Evolutionary conservation across 2,797 vertebrate genomes (phyloP), one percentile per base, ranked within the genome.

Genomic region (Acrocephalus scirpaceus): DNA sequence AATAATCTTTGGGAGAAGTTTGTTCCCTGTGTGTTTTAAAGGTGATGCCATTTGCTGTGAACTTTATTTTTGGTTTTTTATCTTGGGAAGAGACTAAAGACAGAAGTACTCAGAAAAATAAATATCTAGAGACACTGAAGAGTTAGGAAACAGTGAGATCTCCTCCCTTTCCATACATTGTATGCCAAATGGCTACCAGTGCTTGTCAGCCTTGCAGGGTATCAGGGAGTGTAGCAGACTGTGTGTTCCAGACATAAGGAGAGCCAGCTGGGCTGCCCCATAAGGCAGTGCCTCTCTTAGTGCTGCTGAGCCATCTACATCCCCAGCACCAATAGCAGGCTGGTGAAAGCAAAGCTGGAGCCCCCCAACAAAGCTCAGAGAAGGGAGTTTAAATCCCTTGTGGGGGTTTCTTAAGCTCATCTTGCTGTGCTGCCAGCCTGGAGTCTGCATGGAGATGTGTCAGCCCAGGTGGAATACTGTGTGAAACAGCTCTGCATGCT

Each of bases 261-360:
- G 38, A 85, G 50, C 69, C 92, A 95, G 90, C 84, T 95, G 93
- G 86, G 81, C 64, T 87, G 65, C 48, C 91, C 88, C 78, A 78
- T 64, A 81, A 92, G 90, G 77, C 70, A 72, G 20, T 44, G 72
- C 65, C 65, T 96, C 84, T 77, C 57, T 38, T 66, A 53, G 26
- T 34, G 53, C 71, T 94, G 77, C 86, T 89, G 86, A 89, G 71
- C 83, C 50, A 40, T 70, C 45, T 71, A 34, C 40, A 82, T 67
- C 48, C 69, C n/a, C 34, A 85, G 64, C 50, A 85, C 2, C 30
- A 92, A 67, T 2, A 87, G 91, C 81, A 77, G 64, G 29, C 18
- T 85, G 87, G 42, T 76, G 81, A n/a, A 73, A 94, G 75, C 64
- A 54, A 75, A 66, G 29, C 48, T 62, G 15, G 1, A 11, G 8